phyloP scores from a whole-genome alignment of 2,113 vertebrate genomes.

The Nothocercus nigrocapillus region DNA sequence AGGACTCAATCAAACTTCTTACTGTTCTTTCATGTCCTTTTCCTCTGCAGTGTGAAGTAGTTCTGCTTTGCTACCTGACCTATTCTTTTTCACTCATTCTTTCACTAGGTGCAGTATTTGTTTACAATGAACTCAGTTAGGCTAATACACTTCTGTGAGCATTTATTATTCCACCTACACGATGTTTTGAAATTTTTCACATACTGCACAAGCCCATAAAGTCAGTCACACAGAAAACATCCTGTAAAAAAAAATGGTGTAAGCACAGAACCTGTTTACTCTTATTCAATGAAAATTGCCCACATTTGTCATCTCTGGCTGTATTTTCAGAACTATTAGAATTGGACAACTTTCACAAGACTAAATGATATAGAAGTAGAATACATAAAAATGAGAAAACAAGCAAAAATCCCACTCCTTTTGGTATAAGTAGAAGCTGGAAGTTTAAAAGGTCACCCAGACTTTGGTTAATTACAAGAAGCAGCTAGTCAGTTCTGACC shows the following conservation, averaged over 20 bases:
- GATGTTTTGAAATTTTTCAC: not conserved
- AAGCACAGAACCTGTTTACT: accelerated
- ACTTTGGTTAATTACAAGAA: not conserved
- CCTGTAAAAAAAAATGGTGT: not conserved
- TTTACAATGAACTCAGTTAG: not conserved
- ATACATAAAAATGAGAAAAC: not conserved
- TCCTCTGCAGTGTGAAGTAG: not conserved
- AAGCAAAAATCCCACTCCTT: not conserved
- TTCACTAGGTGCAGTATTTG: not conserved
- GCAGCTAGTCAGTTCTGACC: not conserved
- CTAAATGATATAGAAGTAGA: not conserved
- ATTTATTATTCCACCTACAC: not conserved
- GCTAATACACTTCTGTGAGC: not conserved
- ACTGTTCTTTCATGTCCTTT: not conserved
- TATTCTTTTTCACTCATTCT: not conserved
- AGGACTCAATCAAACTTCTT: not conserved
- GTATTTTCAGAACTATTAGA: not conserved
- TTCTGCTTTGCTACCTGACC: not conserved
- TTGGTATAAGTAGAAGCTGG: not conserved
- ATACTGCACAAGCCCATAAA: not conserved
- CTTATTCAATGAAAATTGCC: not conserved
- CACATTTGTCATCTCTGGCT: not conserved
- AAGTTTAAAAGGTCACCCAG: not conserved
- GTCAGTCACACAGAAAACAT: not conserved
- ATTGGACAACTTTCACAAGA: not conserved